Percentiles rank a stretch among this genome's conserved stretches.
Evolutionary conservation across 2,888 invertebrate species (phyloP).

Genomic region (Cryptophagus acutangulus): DNA sequence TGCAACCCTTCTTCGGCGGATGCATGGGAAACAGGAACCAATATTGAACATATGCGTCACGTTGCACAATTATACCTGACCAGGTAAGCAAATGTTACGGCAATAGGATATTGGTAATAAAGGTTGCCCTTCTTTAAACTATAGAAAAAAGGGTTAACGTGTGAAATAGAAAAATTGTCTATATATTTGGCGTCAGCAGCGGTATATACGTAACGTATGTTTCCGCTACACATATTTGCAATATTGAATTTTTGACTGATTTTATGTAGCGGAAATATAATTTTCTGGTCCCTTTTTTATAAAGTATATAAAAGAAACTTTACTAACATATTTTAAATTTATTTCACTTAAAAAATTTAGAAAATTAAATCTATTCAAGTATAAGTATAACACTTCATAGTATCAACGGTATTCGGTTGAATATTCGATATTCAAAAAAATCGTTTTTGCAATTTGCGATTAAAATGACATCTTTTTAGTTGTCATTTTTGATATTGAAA

Average conservation of each 20-base stretch:
- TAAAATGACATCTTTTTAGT: no score
- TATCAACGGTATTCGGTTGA: no score
- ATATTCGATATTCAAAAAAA: no score
- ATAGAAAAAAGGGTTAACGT: constrained; percentile 33
- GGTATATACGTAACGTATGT: constrained; percentile 23
- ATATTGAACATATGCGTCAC: constrained; percentile 35
- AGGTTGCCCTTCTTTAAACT: no score
- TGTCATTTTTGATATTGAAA: no score
- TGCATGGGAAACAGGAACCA: constrained; percentile 10
- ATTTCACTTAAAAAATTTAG: not conserved
- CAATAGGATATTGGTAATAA: constrained; percentile 14
- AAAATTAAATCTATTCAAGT: no score
- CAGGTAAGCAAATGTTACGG: constrained; percentile 28
- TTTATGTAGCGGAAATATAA: constrained; percentile 38
- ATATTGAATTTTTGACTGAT: constrained; percentile 38
- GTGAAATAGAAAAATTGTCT: constrained; percentile 28
- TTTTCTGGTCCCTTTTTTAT: constrained; percentile 9
- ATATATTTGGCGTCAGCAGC: constrained; percentile 15
- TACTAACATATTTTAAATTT: not conserved
- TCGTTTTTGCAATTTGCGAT: no score
- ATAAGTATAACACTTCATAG: no score
- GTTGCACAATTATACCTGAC: constrained; percentile 29
- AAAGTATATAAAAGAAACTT: constrained; percentile 6
- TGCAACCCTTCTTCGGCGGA: constrained; percentile 32
- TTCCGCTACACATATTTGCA: constrained; percentile 41